A percentile compares a stretch with the other conserved stretches of the same genome.
phyloP scores from a whole-genome alignment of 2,888 invertebrate species.

The Tuta absoluta region DNA sequence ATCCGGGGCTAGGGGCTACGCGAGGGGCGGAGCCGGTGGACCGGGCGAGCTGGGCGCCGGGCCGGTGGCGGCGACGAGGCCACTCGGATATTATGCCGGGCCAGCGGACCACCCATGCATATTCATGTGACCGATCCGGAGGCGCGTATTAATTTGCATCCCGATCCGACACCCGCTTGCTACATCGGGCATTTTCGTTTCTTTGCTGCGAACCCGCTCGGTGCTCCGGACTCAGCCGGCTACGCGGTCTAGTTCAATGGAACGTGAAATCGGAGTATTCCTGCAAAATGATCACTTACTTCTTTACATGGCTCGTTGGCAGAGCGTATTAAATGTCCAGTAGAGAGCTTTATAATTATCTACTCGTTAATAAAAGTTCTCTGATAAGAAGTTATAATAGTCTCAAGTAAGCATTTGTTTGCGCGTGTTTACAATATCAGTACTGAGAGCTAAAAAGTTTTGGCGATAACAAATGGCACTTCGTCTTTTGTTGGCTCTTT shows the following conservation, averaged over 20 bases:
- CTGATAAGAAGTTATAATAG: conserved; percentile 1
- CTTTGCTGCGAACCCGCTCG: conserved; percentile 53
- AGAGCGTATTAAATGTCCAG: neutral
- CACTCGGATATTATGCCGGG: conserved; percentile 70
- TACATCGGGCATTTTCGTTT: conserved; percentile 70
- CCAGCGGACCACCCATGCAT: conserved; percentile 68
- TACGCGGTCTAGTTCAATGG: conserved; percentile 47
- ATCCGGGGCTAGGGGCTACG: conserved; percentile 24
- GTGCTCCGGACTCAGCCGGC: conserved; percentile 44
- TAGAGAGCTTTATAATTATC: neutral
- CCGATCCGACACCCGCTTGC: conserved; percentile 62
- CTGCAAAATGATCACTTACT: conserved; percentile 25
- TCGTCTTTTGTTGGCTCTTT: conserved; percentile 12
- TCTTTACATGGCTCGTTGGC: conserved; percentile 1
- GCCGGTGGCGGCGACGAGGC: conserved; percentile 42
- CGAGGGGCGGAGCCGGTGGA: conserved; percentile 23
- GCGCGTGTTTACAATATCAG: conserved; percentile 14
- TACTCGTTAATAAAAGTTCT: neutral
- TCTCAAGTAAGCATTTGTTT: conserved; percentile 11
- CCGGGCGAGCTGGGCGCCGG: conserved; percentile 33
- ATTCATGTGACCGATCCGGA: conserved; percentile 74
- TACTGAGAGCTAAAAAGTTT: conserved; percentile 22
- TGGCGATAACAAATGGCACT: conserved; percentile 30
- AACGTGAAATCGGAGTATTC: conserved; percentile 49
- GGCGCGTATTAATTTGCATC: conserved; percentile 80